Conservation (phyloP, 2,888 invertebrate genomes). For the Platycnemis pennipes region DNA sequence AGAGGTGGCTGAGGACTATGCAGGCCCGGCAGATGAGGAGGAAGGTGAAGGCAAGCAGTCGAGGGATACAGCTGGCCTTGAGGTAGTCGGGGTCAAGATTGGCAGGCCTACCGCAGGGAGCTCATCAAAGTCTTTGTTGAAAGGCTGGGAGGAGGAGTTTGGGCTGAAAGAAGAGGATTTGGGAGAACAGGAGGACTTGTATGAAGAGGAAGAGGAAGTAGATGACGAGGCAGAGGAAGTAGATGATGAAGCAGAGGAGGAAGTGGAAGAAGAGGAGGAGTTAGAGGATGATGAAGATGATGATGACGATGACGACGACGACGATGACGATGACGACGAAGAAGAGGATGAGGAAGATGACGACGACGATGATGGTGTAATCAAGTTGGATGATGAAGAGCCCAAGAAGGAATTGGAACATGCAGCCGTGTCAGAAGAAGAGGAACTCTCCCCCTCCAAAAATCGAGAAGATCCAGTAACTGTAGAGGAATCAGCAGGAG, state of each 20-base stretch:
- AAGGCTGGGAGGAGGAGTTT: constrained; percentile 22
- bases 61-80: neutral
- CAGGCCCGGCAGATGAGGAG: neutral
- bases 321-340: neutral
- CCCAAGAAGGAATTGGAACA: neutral
- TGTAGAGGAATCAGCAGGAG: neutral
- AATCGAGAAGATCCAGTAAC: neutral
- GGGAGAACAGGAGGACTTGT: neutral
- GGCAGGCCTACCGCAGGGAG: neutral
- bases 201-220: neutral
- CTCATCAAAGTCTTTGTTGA: neutral
- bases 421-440: neutral
- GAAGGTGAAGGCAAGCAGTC: neutral
- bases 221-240: constrained; percentile 20
- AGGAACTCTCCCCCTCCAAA: neutral
- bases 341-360: neutral
- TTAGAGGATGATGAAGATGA: neutral
- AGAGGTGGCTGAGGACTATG: neutral
- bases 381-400: neutral
- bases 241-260: neutral
- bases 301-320: neutral
- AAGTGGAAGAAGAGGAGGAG: neutral
- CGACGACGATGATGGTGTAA: neutral
- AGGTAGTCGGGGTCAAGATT: neutral
- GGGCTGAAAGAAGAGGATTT: neutral